Evolutionary conservation across 2,113 vertebrate genomes (phyloP).

Genomic region (Murina feae): DNA sequence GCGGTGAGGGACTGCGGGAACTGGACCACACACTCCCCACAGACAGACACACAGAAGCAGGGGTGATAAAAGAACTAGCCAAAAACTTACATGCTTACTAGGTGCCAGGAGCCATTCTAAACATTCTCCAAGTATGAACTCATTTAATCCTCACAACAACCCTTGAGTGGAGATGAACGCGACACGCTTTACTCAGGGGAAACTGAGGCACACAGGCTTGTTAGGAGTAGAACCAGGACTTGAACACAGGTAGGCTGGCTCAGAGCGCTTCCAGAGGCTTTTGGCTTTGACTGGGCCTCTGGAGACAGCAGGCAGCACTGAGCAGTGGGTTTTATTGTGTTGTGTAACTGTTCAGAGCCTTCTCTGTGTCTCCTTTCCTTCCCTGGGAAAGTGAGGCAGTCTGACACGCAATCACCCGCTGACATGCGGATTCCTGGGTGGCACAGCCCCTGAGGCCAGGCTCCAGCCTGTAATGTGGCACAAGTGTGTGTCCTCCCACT

Average conservation of each 20-base stretch:
- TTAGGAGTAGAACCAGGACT: neutral
- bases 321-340: neutral
- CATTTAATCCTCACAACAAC: neutral
- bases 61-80: neutral
- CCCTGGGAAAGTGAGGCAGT: neutral
- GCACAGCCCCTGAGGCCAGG: neutral
- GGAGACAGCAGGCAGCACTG: neutral
- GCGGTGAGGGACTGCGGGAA: neutral
- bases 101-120: neutral
- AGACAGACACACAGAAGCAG: neutral
- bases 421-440: neutral
- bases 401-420: neutral
- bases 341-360: neutral
- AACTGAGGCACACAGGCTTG: neutral
- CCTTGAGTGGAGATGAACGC: neutral
- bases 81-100: neutral
- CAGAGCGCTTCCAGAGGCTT: neutral
- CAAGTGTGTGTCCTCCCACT: neutral
- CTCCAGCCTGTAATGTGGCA: neutral
- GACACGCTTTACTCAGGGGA: neutral
- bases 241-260: neutral
- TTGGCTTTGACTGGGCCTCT: neutral
- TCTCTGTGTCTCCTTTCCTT: neutral
- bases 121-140: neutral
- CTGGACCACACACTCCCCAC: neutral